Evolutionary conservation across 1,140 invertebrate genomes (phyloP).

Genomic region (Pinna nobilis): DNA sequence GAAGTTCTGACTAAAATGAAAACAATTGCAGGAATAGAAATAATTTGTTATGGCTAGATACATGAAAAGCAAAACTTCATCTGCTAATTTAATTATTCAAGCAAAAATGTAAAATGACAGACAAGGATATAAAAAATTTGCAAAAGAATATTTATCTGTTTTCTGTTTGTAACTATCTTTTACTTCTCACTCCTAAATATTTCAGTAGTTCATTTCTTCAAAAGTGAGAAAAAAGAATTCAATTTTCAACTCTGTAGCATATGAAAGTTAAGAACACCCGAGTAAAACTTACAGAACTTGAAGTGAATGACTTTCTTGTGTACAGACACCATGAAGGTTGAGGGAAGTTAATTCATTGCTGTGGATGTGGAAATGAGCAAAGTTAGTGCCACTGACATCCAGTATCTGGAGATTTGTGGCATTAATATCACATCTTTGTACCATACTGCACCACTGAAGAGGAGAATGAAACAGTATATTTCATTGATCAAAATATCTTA

Average conservation of each 20-base stretch:
- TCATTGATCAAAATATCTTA: no score
- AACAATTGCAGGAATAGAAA: neutral
- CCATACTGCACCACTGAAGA: slow-evolving; percentile 44
- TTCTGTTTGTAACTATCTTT: neutral
- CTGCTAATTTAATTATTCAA: neutral
- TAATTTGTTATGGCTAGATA: neutral
- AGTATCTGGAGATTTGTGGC: slow-evolving; percentile 3
- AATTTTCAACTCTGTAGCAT: neutral
- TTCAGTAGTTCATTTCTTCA: neutral
- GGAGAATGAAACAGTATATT: neutral
- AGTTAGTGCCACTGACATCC: slow-evolving; percentile 39
- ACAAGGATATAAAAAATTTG: neutral
- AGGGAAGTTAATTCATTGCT: slow-evolving; percentile 2
- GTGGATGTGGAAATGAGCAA: slow-evolving; percentile 27
- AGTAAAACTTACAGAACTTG: slow-evolving; percentile 21
- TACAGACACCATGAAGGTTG: slow-evolving; percentile 36
- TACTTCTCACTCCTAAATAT: neutral
- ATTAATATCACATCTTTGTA: slow-evolving; percentile 10
- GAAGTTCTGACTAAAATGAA: neutral
- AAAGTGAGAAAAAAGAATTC: neutral
- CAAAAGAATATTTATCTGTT: no score
- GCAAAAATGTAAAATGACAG: neutral
- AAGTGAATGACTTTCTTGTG: slow-evolving; percentile 24
- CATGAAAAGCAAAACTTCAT: neutral
- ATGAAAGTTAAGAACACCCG: neutral